Percentiles rank a stretch among this genome's conserved stretches.
These are phyloP conservation scores for Patella depressa DNA, from an alignment of 2,888 invertebrate genomes.

Conservation along the genomic window DNA sequence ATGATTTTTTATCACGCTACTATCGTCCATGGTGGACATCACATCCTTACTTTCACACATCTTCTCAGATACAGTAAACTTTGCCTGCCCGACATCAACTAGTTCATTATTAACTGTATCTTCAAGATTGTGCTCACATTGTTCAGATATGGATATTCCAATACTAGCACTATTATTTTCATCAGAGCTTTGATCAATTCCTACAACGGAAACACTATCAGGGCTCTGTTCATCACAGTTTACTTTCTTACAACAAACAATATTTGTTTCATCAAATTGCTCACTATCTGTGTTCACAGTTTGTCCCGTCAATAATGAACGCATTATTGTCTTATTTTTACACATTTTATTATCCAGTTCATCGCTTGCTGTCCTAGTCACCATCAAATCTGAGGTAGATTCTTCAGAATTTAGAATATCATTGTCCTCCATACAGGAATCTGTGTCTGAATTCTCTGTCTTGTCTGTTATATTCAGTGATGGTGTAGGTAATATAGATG, in stretches of 20 bases:
- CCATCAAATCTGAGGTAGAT: background rate
- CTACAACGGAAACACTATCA: background rate
- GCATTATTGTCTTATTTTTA: background rate
- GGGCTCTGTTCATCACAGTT: background rate
- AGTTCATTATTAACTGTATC: no score
- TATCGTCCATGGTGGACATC: background rate
- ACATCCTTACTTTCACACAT: background rate
- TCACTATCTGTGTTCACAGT: background rate
- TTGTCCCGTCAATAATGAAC: background rate
- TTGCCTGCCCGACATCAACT: no score
- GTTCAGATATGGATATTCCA: background rate
- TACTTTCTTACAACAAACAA: background rate
- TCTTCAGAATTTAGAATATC: background rate
- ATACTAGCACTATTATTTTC: slow-evolving; percentile 1
- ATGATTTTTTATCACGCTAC: background rate
- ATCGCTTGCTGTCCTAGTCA: background rate
- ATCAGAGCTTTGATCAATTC: background rate
- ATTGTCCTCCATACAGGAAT: background rate
- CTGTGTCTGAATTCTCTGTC: slow-evolving; percentile 3
- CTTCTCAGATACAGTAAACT: background rate
- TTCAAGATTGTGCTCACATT: background rate
- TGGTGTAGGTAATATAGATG: no score
- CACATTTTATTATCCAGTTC: background rate
- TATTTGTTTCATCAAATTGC: background rate
- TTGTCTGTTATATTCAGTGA: background rate